Evolutionary conservation across 2,797 vertebrate genomes (phyloP).

Genomic region (Neosilurus mollespiculum): DNA sequence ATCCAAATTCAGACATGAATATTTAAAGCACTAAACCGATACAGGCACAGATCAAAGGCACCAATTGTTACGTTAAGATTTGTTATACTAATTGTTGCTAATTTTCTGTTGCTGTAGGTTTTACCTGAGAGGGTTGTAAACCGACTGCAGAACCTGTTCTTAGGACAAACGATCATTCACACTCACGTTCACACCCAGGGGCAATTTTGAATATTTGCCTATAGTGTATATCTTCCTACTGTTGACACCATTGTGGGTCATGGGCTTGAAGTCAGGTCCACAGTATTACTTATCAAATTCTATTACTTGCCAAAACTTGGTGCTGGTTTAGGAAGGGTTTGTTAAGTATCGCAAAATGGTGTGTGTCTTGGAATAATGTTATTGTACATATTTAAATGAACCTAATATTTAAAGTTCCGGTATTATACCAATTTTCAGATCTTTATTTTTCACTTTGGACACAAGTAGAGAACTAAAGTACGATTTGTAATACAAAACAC

Average conservation of each 20-base stretch:
- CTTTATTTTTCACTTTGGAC: no score
- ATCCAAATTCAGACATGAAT: neutral
- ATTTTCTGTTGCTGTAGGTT: neutral
- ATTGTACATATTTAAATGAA: neutral
- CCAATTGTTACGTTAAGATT: neutral
- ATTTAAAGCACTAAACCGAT: neutral
- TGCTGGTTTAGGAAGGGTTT: neutral
- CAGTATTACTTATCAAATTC: neutral
- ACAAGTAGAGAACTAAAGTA: no score
- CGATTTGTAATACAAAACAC: no score
- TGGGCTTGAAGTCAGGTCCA: no score
- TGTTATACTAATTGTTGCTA: neutral
- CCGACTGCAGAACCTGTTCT: no score
- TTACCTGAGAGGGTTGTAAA: no score
- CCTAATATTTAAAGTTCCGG: neutral
- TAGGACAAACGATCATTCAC: no score
- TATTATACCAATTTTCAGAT: neutral
- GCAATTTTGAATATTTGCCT: no score
- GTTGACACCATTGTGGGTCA: no score
- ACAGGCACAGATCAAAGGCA: constrained; percentile 1
- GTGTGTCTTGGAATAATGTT: neutral
- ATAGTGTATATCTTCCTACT: no score
- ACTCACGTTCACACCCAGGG: no score
- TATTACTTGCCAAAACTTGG: neutral
- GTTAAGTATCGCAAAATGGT: neutral